Evolutionary conservation across 2,797 vertebrate species (phyloP).

Genomic region (Taeniopygia guttata): DNA sequence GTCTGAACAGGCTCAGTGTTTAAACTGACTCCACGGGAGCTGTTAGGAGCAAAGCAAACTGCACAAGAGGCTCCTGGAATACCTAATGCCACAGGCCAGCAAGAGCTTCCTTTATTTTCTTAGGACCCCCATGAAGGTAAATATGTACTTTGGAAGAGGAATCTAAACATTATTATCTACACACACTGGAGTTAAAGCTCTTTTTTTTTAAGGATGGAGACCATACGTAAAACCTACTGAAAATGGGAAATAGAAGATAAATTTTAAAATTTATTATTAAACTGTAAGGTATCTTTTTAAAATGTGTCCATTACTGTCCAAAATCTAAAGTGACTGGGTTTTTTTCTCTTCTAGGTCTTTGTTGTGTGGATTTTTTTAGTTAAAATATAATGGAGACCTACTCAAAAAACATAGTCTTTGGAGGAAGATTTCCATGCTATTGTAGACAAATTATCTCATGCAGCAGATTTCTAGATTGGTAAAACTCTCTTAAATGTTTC

Average conservation of each 20-base stretch:
- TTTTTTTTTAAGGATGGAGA: background rate
- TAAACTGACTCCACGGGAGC: background rate
- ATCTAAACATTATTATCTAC: background rate
- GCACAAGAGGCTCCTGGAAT: background rate
- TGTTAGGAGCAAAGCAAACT: background rate
- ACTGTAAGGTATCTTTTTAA: background rate
- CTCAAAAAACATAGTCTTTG: background rate
- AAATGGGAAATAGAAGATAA: background rate
- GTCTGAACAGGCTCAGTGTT: background rate
- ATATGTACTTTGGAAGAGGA: background rate
- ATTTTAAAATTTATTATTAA: background rate
- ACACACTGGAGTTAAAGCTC: background rate
- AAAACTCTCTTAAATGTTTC: background rate
- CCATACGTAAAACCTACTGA: background rate
- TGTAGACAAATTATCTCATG: background rate
- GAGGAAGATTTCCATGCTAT: background rate
- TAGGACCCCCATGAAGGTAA: background rate
- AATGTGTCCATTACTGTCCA: background rate
- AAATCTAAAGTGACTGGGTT: background rate
- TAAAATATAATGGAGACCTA: background rate
- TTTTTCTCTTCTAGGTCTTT: background rate
- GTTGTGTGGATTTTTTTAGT: background rate
- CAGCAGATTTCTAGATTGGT: background rate
- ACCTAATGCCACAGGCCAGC: background rate
- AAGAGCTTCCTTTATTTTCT: background rate